Conservation (phyloP, 2,797 vertebrate species). For the Anniella stebbinsi region DNA sequence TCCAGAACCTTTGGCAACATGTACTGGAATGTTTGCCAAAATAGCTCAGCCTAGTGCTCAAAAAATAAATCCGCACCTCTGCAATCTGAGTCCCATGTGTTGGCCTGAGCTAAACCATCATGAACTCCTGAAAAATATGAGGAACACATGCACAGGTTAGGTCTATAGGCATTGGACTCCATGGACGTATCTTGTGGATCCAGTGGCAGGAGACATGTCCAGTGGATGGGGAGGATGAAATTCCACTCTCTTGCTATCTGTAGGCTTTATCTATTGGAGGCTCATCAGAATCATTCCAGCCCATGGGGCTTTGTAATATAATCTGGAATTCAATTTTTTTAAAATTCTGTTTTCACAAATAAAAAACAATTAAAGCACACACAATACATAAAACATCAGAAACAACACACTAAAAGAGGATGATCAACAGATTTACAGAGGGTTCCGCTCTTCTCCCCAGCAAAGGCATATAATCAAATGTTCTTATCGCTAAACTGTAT, state of each 20-base stretch:
- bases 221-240: not conserved
- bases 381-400: too few species aligned
- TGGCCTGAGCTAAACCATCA: not conserved
- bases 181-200: not conserved
- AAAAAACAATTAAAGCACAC: too few species aligned
- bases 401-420: too few species aligned
- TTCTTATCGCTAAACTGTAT: too few species aligned
- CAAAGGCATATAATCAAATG: too few species aligned
- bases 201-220: not conserved
- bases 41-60: not conserved
- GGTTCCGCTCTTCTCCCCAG: too few species aligned
- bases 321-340: too few species aligned
- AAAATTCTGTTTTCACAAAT: too few species aligned
- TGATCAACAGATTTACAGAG: too few species aligned
- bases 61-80: not conserved
- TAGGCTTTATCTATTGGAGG: not conserved
- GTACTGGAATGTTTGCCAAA: not conserved
- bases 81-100: not conserved
- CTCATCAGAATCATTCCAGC: not conserved
- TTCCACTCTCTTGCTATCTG: not conserved
- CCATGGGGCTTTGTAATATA: not conserved
- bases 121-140: not conserved
- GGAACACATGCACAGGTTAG: not conserved
- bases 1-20: not conserved
- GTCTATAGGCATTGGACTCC: not conserved